Evolutionary conservation across 2,888 invertebrate genomes (phyloP), one percentile per base, ranked within the genome.

Genomic region (Cacoxenus indagator): DNA sequence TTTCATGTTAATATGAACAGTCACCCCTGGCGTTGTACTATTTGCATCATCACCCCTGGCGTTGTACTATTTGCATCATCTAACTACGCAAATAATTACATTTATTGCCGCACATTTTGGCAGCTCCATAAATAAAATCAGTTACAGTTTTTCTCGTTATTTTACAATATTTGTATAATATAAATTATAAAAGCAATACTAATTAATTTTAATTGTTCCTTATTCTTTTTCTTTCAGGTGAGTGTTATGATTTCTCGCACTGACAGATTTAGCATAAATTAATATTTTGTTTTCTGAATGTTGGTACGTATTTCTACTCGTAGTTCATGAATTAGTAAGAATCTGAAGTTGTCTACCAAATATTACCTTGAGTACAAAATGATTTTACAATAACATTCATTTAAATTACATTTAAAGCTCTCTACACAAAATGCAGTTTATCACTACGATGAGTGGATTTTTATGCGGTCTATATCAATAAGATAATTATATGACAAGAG

Each of bases 221-320:
- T 31, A 17, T 27, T 59, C 22, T 54, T 54, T 8, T 59, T 8
- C 31, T 59, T 59, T 59, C 59, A 59, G 59, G 59, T 59, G 59
- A 59, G 59, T 59, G 29, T 31, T 31, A 26, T 59, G 59, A 31
- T 14, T 4, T 29, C 9, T 9, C 8, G 26, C 9, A 27, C 4
- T 22, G 27, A 24, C 11, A 59, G 6, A 37, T 27, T 17, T 29
- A n/a, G n/a, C n/a, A n/a, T n/a, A n/a, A n/a, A n/a, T n/a, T n/a
- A n/a, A n/a, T n/a, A 19, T 37, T 37, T 31, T 8, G 6, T 57
- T 29, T 31, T 14, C 19, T 31, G 24, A 57, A 57, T 57, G 57
- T 57, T 57, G 57, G 57, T 57, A 57, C 27, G 57, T 19, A 29
- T 17, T 22, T 31, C n/a, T n/a, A n/a, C n/a, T 37, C 14, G 14